Evolutionary conservation across 2,113 vertebrate species (phyloP), one percentile per base, ranked within the genome.

Genomic region (Carettochelys insculpta): DNA sequence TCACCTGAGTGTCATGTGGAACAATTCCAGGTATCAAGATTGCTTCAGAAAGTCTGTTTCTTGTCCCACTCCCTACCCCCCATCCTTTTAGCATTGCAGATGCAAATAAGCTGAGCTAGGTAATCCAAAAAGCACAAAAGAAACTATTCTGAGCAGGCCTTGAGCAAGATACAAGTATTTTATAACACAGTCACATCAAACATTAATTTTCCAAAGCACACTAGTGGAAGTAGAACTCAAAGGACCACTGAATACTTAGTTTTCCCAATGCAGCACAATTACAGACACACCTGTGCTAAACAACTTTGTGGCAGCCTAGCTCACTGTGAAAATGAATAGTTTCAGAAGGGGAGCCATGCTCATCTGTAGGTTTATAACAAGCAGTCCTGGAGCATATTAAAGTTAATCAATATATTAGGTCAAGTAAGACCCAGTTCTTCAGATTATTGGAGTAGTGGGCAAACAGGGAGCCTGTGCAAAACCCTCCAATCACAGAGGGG

Each of bases 251-350:
- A 79, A 79, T 65, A 27, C 77, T 88, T 41, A 4, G 2, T 93
- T 83, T 95, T 86, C 88, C 92, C 91, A 61, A 1, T 0, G 6
- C 68, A 80, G 11, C 61, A 53, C 43, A 52, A 16, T 86, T 25
- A 73, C 68, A 86, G 90, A 80, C 85, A 61, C 51, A 24, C 53
- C 3, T 1, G 8, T 12, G 24, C 65, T 16, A 8, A 87, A 88
- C 47, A 90, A 31, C 71, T 90, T 50, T 45, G 31, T 34, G 90
- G 56, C 58, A 88, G 79, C 90, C 90, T 65, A 88, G 77, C 89
- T 88, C 61, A 76, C 22, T 65, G 65, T 51, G 93, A 85, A 87
- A 94, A 94, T 51, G 24, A 87, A 95, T 58, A 87, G 73, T 78
- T 73, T 61, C 19, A 71, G 41, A n/a, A n/a, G n/a, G n/a, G n/a